These are phyloP conservation scores for Hylia prasina DNA, from an alignment of 2,113 vertebrate genomes.

Conservation along the genomic window DNA sequence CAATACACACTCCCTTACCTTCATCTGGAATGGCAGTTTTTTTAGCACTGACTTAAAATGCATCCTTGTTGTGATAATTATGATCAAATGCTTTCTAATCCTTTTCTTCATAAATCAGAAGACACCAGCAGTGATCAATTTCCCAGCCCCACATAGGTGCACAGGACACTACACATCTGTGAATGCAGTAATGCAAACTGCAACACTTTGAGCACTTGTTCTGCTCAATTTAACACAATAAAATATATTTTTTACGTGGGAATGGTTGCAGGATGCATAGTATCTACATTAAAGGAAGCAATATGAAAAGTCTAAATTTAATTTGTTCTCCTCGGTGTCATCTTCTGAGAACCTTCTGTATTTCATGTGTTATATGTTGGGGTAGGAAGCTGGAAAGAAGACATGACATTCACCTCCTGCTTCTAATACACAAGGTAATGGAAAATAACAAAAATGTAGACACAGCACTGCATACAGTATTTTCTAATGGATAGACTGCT, in stretches of 20 bases:
- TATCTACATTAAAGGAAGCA: background rate
- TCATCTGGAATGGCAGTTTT: background rate
- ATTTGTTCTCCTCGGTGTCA: background rate
- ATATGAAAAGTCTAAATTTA: background rate
- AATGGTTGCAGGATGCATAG: background rate
- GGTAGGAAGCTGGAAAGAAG: background rate
- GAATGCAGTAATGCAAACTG: background rate
- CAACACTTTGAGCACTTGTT: background rate
- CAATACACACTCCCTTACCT: background rate
- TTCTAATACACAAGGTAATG: background rate
- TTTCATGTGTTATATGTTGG: background rate
- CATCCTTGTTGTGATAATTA: background rate
- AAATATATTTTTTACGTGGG: background rate
- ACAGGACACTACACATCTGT: background rate
- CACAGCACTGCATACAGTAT: background rate
- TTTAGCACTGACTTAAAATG: background rate
- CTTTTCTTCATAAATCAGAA: background rate
- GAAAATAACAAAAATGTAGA: background rate
- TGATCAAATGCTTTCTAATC: background rate
- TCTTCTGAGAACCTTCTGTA: background rate
- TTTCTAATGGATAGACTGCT: background rate
- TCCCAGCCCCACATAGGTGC: background rate
- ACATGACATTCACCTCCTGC: background rate
- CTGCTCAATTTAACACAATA: background rate
- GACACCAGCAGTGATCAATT: background rate